phyloP scores from a whole-genome alignment of 2,797 vertebrate genomes.

The Aplochiton taeniatus region DNA sequence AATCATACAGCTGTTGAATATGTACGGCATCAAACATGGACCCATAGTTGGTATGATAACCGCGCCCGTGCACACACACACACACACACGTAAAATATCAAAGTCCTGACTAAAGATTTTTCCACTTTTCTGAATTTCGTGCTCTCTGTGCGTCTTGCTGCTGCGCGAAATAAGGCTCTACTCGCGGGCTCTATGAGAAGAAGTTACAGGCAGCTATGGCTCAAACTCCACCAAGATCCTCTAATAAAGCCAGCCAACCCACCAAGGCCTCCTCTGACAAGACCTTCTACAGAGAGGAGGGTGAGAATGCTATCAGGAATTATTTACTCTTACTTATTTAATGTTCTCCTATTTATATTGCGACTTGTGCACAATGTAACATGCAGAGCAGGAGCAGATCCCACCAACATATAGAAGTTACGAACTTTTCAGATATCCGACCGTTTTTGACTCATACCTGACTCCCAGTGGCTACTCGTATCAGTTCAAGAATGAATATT shows the following conservation, averaged over 20 bases:
- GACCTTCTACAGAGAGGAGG: slow-evolving; percentile 79
- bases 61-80: background rate
- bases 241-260: background rate
- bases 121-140: background rate
- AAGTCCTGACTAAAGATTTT: background rate
- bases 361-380: background rate
- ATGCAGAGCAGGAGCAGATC: background rate
- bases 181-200: slow-evolving; percentile 70
- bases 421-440: background rate
- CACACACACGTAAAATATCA: background rate
- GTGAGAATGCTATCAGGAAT: slow-evolving; percentile 34
- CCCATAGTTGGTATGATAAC: slow-evolving; percentile 69
- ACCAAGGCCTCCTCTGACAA: slow-evolving; percentile 57
- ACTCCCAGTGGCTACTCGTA: background rate
- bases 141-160: background rate
- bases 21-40: slow-evolving; percentile 73
- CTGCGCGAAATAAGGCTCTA: slow-evolving; percentile 52
- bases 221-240: too few species aligned
- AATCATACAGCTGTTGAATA: slow-evolving; percentile 56
- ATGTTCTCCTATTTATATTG: too few species aligned
- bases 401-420: too few species aligned
- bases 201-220: slow-evolving; percentile 66
- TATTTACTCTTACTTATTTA: background rate
- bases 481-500: too few species aligned
- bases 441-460: background rate